Conservation (phyloP, 2,888 invertebrate species). For the Parnassius apollo region DNA sequence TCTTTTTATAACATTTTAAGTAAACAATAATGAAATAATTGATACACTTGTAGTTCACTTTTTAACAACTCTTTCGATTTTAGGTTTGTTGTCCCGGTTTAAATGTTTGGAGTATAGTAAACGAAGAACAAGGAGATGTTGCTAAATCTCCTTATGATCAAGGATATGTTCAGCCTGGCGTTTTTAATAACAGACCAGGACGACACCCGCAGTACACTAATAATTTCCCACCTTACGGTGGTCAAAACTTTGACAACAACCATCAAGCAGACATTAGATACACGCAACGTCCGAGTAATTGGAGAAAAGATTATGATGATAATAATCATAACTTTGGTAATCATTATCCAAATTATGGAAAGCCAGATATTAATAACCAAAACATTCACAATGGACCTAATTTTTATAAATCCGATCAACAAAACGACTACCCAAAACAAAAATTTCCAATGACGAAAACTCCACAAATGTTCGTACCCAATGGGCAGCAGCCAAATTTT, state of each 20-base stretch:
- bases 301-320: slow-evolving; percentile 2
- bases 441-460: slow-evolving; percentile 2
- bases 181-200: not conserved
- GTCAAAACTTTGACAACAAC: not conserved
- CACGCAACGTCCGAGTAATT: not conserved
- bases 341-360: slow-evolving; percentile 3
- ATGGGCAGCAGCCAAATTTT: not conserved
- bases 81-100: slow-evolving; percentile 22
- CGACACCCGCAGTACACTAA: not conserved
- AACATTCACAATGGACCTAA: slow-evolving; percentile 2
- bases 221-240: not conserved
- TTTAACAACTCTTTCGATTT: not conserved
- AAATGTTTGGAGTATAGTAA: slow-evolving; percentile 8
- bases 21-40: no score
- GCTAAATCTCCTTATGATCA: slow-evolving; percentile 1
- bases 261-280: not conserved
- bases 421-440: not conserved
- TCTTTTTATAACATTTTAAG: no score
- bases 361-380: not conserved
- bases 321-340: slow-evolving; percentile 1
- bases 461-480: not conserved
- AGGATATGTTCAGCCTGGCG: not conserved
- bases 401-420: not conserved
- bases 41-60: no score
- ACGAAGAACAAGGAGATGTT: not conserved